phyloP scores from a whole-genome alignment of 2,113 vertebrate species.

The Anolis sagrei region DNA sequence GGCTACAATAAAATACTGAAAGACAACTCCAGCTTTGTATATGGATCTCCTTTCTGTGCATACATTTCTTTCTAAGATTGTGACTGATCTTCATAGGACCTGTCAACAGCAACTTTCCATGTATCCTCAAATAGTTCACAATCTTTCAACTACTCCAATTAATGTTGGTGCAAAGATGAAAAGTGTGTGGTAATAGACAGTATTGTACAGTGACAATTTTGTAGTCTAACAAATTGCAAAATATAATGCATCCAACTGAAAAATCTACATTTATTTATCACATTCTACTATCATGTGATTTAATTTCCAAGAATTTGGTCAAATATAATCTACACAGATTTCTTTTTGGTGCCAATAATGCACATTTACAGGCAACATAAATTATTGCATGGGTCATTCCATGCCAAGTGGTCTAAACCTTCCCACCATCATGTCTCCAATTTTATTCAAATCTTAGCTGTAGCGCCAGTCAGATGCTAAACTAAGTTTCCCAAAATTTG shows the following conservation, averaged over 20 bases:
- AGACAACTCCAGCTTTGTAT: neutral
- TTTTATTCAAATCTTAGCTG: too few relatives aligned
- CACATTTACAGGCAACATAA: neutral
- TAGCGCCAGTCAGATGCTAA: too few relatives aligned
- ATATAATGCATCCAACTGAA: neutral
- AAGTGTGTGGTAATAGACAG: neutral
- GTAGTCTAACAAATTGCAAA: neutral
- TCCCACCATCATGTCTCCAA: too few relatives aligned
- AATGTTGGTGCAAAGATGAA: neutral
- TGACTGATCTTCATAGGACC: neutral
- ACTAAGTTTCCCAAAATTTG: too few relatives aligned
- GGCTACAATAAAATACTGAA: neutral
- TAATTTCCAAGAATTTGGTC: neutral
- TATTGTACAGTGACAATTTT: neutral
- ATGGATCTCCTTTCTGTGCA: too few relatives aligned
- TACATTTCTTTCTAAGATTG: neutral
- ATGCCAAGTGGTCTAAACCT: too few relatives aligned
- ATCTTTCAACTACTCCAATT: neutral
- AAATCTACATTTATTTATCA: neutral
- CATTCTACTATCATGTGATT: neutral
- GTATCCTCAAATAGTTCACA: neutral
- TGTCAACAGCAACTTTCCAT: neutral
- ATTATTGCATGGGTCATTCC: too few relatives aligned
- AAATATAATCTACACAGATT: neutral
- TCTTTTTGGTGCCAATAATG: neutral